These are phyloP conservation scores for Papilio glaucus DNA, from an alignment of 1,140 invertebrate genomes.

Conservation along the genomic window DNA sequence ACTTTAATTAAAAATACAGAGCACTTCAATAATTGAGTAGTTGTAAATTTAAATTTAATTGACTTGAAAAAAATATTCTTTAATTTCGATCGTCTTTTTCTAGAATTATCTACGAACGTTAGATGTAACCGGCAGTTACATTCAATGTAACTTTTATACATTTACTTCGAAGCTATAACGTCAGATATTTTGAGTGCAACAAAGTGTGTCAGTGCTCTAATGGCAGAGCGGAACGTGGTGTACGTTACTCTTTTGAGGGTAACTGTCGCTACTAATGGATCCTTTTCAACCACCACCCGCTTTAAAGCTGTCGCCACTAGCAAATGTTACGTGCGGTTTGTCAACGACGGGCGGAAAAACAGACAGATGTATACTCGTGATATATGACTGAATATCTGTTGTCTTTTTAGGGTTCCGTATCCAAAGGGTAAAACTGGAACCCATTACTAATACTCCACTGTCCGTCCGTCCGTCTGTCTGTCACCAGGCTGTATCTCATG, in stretches of 20 bases:
- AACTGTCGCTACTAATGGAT: conserved; percentile 33
- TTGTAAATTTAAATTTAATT: too few species aligned
- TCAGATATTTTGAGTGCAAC: conserved; percentile 27
- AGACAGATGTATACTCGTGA: neutral
- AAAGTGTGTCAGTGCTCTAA: conserved; percentile 1
- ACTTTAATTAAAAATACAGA: too few species aligned
- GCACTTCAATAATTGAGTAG: too few species aligned
- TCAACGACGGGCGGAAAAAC: neutral
- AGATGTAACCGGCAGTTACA: neutral
- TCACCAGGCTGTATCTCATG: too few species aligned
- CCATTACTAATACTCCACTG: too few species aligned
- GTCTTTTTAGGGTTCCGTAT: too few species aligned
- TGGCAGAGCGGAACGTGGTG: neutral
- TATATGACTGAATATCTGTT: too few species aligned
- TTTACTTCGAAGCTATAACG: neutral
- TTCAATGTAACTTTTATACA: neutral
- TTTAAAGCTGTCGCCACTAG: neutral
- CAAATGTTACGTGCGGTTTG: conserved; percentile 34
- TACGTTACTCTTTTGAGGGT: conserved; percentile 33
- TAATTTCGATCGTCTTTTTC: too few species aligned
- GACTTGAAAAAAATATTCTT: too few species aligned
- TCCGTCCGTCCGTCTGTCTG: too few species aligned
- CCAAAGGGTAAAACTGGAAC: too few species aligned
- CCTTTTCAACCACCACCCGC: conserved; percentile 27
- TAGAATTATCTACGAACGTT: too few species aligned